Evolutionary conservation across 2,888 invertebrate species (phyloP), one percentile per base, ranked within the genome.

Genomic region (Halocaridina rubra): DNA sequence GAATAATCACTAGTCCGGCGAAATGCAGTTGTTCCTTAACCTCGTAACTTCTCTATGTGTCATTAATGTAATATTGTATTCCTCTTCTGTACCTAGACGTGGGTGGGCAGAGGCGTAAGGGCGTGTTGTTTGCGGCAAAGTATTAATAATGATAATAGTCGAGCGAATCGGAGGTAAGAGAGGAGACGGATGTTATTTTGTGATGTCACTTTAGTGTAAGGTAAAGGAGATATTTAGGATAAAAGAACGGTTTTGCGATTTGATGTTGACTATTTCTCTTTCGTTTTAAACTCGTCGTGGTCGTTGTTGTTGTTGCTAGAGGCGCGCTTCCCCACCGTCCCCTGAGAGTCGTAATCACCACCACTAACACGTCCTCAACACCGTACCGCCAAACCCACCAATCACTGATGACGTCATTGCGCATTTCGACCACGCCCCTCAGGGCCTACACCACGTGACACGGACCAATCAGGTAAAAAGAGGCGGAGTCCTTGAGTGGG

Each of bases 311-410:
- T 82, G 76, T 69, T 71, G 77, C 82, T 82, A 71, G 77, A 76
- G 77, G 82, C 64, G 77, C 53, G 77, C 82, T 39, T 59, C 71
- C 77, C 82, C 82, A 82, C 77, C 77, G 75, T 82, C 82, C 82
- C 82, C 59, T 22, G 82, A 77, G 82, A 77, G 77, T 78, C 71
- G 82, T 82, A 77, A 82, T 77, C 82, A 78, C 59, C 82, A 67
- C 82, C 82, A 82, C 82, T 82, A 82, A 82, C 82, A 78, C 75
- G 53, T 69, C 82, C 77, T 69, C 71, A 46, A 71, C 82, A 61
- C 81, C 74, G 57, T 57, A 69, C 82, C 29, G 77, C 32, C 82
- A 76, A 76, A 77, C 82, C 82, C 82, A 82, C 77, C 82, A 77
- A 69, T 82, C 82, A 77, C 77, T 72, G 80, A 72, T 80, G 80